These are phyloP conservation scores for Aptenodytes patagonicus DNA, from an alignment of 2,113 vertebrate genomes.

Conservation along the genomic window DNA sequence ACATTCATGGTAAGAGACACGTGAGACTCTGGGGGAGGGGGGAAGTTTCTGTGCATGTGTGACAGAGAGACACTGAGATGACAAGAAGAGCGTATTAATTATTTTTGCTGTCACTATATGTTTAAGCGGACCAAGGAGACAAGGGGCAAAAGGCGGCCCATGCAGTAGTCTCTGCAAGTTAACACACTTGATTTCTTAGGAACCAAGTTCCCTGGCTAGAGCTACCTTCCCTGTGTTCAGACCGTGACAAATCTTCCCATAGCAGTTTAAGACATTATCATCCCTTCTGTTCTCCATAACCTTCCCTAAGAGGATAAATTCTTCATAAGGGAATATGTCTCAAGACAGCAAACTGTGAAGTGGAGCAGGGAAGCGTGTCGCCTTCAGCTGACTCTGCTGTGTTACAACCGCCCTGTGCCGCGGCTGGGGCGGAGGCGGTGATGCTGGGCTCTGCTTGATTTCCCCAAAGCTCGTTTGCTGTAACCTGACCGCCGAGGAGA, in stretches of 20 bases:
- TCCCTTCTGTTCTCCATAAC: neutral
- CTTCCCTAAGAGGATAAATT: neutral
- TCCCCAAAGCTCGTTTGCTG: neutral
- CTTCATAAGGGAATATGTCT: neutral
- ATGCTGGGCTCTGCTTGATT: fast-evolving
- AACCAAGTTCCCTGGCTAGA: neutral
- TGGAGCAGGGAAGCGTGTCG: neutral
- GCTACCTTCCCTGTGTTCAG: neutral
- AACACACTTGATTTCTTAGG: neutral
- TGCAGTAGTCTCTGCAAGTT: neutral
- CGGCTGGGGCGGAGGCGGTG: fast-evolving
- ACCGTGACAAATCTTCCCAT: neutral
- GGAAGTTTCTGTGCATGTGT: neutral
- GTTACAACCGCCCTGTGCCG: fast-evolving
- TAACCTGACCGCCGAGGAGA: neutral
- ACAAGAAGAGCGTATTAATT: fast-evolving
- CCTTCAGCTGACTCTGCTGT: neutral
- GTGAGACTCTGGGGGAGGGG: neutral
- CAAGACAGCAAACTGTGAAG: neutral
- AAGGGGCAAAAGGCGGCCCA: neutral
- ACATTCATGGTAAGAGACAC: neutral
- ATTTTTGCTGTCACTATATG: neutral
- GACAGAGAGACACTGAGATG: neutral
- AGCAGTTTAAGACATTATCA: neutral
- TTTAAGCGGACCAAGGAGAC: neutral